These are phyloP conservation scores for Ammodytes marinus DNA, from an alignment of 2,113 vertebrate species.

Conservation along the genomic window DNA sequence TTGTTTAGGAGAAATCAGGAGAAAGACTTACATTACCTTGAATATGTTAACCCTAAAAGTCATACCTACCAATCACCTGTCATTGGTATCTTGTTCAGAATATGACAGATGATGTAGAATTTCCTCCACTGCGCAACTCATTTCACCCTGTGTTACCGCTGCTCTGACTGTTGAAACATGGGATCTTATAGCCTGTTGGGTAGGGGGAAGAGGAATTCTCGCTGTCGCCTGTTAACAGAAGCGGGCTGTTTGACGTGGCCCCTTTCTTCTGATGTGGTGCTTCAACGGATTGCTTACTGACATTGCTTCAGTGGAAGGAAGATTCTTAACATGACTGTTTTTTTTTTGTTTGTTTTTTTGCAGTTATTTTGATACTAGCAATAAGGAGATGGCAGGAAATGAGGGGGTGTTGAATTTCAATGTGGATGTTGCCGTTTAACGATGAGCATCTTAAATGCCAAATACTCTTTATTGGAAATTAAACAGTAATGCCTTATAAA, in stretches of 20 bases:
- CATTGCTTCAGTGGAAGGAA: neutral
- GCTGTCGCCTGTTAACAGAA: slow-evolving; percentile 2
- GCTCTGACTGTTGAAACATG: slow-evolving; percentile 41
- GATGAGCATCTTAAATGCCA: slow-evolving; percentile 3
- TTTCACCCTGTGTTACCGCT: slow-evolving; percentile 22
- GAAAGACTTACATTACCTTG: no score
- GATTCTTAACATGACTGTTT: neutral
- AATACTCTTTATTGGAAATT: neutral
- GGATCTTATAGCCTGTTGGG: slow-evolving; percentile 14
- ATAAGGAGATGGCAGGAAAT: neutral
- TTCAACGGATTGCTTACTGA: slow-evolving; percentile 11
- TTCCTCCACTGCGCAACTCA: slow-evolving; percentile 13
- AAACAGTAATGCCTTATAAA: neutral
- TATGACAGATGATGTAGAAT: slow-evolving; percentile 35
- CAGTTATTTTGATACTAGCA: slow-evolving; percentile 8
- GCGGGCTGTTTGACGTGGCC: neutral
- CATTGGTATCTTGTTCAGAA: slow-evolving; percentile 18
- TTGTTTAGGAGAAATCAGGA: neutral
- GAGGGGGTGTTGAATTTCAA: neutral
- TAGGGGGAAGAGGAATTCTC: neutral
- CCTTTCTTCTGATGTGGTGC: slow-evolving; percentile 9
- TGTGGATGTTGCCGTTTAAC: neutral
- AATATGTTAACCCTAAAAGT: neutral
- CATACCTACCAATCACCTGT: slow-evolving; percentile 8
- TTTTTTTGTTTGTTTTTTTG: neutral